Evolutionary conservation across 2,888 invertebrate genomes (phyloP), one percentile per base, ranked within the genome.

Genomic region (Thyatira batis): DNA sequence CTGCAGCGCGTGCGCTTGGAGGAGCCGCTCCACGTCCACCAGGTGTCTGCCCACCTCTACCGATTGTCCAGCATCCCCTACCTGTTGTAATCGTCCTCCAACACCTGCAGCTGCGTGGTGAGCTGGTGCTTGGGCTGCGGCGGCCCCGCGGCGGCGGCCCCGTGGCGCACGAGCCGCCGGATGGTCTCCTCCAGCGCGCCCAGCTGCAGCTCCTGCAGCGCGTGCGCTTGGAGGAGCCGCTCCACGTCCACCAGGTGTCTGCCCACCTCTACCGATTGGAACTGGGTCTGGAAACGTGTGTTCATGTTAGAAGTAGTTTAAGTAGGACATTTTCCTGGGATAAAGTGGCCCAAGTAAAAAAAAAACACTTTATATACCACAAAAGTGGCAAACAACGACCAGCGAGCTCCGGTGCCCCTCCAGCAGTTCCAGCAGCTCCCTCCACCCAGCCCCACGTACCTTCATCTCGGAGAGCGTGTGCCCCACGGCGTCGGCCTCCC

Each of bases 171-270:
- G 49, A 98, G 93, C 44, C 96, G 93, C 21, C 96, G 93, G 58
- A 97, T 95, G 33, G 95, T 95, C 82, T 98, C 98, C 13, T 97
- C 97, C 56, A 98, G 93, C 0, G 98, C 96, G 2, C 96, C 96
- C 0, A 98, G 95, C 86, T 98, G 97, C 57, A 98, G 89, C 82
- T 99, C 99, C 71, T 97, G 96, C 46, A 99, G 91, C 13, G 96
- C 96, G 86, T 99, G 98, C 59, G 98, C 98, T 71, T 99, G 98
- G 53, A 99, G 89, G 44, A 98, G 92, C 63, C 99, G 98, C 83
- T 99, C 99, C 8, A 98, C 98, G 33, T 97, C 99, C 58, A 98
- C 93, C 50, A 99, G 91, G 92, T 99, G 99, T 0, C 98, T 96
- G 0, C 98, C 99, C 3, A 97, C 96, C 79, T 98, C 98, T 51